A percentile compares a stretch with the other conserved stretches of the same genome.
Evolutionary conservation across 1,140 invertebrate genomes (phyloP).

Genomic region (Oreohelix idahoensis): DNA sequence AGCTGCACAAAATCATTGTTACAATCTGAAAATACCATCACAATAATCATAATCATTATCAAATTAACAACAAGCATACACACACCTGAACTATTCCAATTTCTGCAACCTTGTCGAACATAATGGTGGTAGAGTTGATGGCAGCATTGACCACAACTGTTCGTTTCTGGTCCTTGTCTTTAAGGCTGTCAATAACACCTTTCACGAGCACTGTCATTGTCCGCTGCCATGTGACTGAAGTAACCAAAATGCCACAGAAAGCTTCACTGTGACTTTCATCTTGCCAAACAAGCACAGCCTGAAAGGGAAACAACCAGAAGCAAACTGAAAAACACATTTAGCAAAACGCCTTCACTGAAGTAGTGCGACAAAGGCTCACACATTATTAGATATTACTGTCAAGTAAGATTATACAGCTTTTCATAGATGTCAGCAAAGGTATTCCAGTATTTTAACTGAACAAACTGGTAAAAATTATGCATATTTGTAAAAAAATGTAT

Average conservation of each 20-base stretch:
- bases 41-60: background rate
- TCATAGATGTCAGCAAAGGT: too few species aligned
- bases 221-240: slow-evolving; percentile 14
- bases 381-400: too few species aligned
- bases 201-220: slow-evolving; percentile 37
- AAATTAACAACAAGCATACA: background rate
- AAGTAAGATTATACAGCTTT: too few species aligned
- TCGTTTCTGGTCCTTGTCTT: slow-evolving; percentile 47
- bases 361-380: too few species aligned
- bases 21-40: background rate
- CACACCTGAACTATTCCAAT: slow-evolving; percentile 46
- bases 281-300: slow-evolving; percentile 47
- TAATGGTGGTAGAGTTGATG: background rate
- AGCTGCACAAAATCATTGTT: too few species aligned
- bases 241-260: slow-evolving; percentile 47
- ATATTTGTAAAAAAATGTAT: too few species aligned
- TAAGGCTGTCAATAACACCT: slow-evolving; percentile 50
- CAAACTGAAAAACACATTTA: too few species aligned
- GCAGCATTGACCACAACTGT: slow-evolving; percentile 38
- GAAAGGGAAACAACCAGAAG: background rate
- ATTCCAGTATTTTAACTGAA: too few species aligned
- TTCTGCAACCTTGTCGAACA: background rate
- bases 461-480: too few species aligned
- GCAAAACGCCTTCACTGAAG: too few species aligned
- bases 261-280: slow-evolving; percentile 3